phyloP scores from a whole-genome alignment of 2,888 invertebrate species.

The Zelleria hepariella region DNA sequence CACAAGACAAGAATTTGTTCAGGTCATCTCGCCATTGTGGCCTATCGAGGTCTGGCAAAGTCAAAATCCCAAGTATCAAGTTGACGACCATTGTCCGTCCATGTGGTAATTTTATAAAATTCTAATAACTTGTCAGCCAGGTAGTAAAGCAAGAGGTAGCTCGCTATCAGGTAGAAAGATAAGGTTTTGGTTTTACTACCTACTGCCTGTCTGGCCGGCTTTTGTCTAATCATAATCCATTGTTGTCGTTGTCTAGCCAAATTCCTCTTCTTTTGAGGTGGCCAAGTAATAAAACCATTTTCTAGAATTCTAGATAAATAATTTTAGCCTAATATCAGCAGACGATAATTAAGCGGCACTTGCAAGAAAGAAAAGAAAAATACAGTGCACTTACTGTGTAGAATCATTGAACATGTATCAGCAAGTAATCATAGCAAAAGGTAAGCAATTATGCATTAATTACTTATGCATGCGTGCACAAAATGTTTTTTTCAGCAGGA shows the following conservation, averaged over 20 bases:
- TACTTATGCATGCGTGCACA: not conserved
- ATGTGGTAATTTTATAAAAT: not conserved
- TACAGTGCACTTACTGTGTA: too few species aligned
- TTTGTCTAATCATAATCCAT: not conserved
- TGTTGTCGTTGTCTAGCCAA: not conserved
- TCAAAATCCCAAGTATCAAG: too few species aligned
- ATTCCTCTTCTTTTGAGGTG: not conserved
- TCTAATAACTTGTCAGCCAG: not conserved
- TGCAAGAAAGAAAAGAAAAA: not conserved
- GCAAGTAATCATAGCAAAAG: not conserved
- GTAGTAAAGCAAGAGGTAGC: not conserved
- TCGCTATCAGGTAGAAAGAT: not conserved
- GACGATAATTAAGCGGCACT: not conserved
- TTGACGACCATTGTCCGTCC: too few species aligned
- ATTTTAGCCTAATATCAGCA: not conserved
- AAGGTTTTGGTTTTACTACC: not conserved
- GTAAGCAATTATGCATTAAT: too few species aligned
- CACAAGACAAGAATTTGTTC: too few species aligned
- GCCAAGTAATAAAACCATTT: not conserved
- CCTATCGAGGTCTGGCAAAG: too few species aligned
- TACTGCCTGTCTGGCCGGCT: not conserved
- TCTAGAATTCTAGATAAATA: not conserved
- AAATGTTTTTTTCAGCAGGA: constrained; percentile 9
- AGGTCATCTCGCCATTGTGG: too few species aligned
- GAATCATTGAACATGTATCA: too few species aligned